These are phyloP conservation scores for Styela clava DNA, from an alignment of 23 tunicate genomes.

Conservation along the genomic window DNA sequence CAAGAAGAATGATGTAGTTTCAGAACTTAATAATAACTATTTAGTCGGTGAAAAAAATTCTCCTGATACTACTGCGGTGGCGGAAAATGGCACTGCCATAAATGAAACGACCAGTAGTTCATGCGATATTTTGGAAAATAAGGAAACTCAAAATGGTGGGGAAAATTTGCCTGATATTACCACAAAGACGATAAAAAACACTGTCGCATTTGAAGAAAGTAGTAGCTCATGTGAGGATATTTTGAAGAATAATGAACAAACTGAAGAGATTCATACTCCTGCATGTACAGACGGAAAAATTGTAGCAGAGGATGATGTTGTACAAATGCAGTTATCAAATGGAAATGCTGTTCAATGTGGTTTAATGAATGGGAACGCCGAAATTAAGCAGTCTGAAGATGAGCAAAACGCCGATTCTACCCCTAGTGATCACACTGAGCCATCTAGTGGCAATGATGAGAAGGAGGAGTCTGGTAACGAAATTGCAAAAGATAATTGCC, in stretches of 20 bases:
- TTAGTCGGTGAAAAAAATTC: not conserved
- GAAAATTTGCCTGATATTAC: too few relatives aligned
- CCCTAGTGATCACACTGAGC: not conserved
- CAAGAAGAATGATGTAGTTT: not conserved
- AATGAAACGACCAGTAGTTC: too few relatives aligned
- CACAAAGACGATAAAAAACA: too few relatives aligned
- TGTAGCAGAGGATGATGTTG: not conserved
- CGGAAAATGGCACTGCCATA: not conserved
- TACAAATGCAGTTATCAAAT: not conserved
- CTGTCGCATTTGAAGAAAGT: too few relatives aligned
- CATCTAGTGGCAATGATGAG: conserved; percentile 29
- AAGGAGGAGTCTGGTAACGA: not conserved
- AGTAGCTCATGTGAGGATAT: too few relatives aligned
- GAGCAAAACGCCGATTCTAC: not conserved
- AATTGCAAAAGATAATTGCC: not conserved
- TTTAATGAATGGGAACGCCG: too few relatives aligned
- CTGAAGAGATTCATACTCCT: too few relatives aligned
- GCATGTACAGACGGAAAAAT: too few relatives aligned
- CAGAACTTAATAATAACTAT: not conserved
- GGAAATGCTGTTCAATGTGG: not conserved
- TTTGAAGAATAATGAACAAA: too few relatives aligned
- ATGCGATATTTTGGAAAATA: too few relatives aligned
- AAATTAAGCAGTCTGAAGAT: not conserved
- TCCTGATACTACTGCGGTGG: not conserved
- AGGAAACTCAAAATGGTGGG: too few relatives aligned